Evolutionary conservation across 2,888 invertebrate genomes (phyloP), one percentile per base, ranked within the genome.

Genomic region (Cerastis rubricosa): DNA sequence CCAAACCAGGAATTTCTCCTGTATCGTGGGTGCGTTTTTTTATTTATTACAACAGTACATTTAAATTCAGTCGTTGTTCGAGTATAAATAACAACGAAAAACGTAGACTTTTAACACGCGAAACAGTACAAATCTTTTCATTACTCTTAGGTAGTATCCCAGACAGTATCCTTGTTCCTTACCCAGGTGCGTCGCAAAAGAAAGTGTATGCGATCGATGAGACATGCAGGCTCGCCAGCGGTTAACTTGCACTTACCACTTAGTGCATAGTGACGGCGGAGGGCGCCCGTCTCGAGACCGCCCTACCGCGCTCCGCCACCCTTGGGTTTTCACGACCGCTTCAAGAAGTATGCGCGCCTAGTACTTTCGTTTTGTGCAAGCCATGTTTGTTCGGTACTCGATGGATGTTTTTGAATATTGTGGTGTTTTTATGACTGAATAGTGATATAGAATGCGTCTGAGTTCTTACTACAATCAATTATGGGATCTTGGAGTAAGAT

Each of bases 221-320:
- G 90, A 90, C 90, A 90, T 90, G 89, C 89, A 90, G 88, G 86
- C 89, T 89, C 88, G 85, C 89, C 86, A 82, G 86, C 88, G 88
- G 87, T 88, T 88, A 88, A 90, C 91, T 92, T 94, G 95, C 96
- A 95, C 93, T 94, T 92, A 91, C 93, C 96, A 96, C 94, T 95
- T 92, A 90, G 92, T 93, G 94, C 94, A 94, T 92, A 92, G 94
- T 91, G 90, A 88, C 91, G 90, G 90, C 89, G 85, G 92, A 91
- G 92, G 92, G 92, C 91, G 91, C 91, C 90, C 94, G 95, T 90
- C 92, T 93, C 90, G 87, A 87, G 87, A 79, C 88, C 88, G 83
- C 86, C 84, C 85, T 85, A 88, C 88, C 80, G 76, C 70, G 87
- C 74, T 77, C 74, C 83, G 70, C 82, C 87, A 89, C 89, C 90